Conservation (phyloP, 1,140 invertebrate genomes). For the Lerema accius region DNA sequence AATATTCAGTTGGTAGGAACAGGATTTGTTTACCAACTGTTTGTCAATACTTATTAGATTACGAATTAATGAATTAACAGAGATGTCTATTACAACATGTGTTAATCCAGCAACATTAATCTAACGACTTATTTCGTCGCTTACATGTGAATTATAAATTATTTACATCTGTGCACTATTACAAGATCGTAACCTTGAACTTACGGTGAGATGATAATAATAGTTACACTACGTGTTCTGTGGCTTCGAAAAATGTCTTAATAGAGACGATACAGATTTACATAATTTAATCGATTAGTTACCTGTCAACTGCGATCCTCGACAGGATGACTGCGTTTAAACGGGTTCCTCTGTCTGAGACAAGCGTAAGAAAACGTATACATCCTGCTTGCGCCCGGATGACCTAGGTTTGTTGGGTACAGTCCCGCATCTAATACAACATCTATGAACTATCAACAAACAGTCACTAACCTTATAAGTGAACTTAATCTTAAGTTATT, state of each 20-base stretch:
- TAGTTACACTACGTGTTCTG: not conserved
- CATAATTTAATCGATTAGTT: conserved; percentile 12
- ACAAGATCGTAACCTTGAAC: conserved; percentile 43
- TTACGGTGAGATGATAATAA: conserved; percentile 28
- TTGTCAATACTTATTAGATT: too few species aligned
- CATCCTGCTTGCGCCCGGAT: conserved; percentile 50
- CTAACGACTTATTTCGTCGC: not conserved
- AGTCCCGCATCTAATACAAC: conserved; percentile 47
- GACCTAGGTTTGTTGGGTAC: conserved; percentile 45
- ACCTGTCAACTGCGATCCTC: conserved; percentile 37
- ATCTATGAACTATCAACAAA: not conserved
- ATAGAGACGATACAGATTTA: conserved; percentile 7
- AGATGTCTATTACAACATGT: not conserved
- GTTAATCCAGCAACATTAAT: not conserved
- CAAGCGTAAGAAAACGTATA: conserved; percentile 51
- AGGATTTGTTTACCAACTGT: too few species aligned
- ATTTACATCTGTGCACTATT: conserved; percentile 6
- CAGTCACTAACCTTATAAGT: too few species aligned
- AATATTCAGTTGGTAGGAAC: too few species aligned
- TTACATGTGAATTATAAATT: conserved; percentile 1
- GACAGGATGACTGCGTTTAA: conserved; percentile 49
- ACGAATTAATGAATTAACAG: too few species aligned
- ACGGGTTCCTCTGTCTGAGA: conserved; percentile 42
- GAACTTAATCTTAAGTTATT: too few species aligned
- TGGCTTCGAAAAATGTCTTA: not conserved